phyloP scores from a whole-genome alignment of 2,113 vertebrate species.

The Eolophus roseicapilla region DNA sequence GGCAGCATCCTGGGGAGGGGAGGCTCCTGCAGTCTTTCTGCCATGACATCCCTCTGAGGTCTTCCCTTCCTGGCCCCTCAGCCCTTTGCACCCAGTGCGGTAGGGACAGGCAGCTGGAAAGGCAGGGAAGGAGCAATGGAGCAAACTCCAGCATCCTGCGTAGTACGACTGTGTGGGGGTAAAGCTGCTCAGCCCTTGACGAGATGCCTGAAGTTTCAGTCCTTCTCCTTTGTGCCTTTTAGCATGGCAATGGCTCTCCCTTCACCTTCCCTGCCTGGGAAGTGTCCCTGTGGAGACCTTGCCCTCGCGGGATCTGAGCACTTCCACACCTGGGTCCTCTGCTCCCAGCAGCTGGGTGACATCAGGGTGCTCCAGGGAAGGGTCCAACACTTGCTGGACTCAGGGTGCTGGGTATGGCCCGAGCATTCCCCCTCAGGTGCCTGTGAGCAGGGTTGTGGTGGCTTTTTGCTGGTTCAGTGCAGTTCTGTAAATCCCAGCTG shows the following conservation, averaged over 20 bases:
- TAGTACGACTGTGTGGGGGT: accelerated
- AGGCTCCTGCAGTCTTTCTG: neutral
- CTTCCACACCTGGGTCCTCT: neutral
- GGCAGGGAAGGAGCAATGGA: neutral
- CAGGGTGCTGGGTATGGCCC: neutral
- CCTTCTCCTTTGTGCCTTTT: neutral
- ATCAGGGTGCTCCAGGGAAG: neutral
- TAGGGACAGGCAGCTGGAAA: neutral
- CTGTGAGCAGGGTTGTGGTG: neutral
- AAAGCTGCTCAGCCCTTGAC: neutral
- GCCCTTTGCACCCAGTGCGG: neutral
- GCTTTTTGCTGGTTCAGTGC: neutral
- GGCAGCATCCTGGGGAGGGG: neutral
- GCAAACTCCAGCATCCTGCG: neutral
- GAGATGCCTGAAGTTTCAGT: neutral
- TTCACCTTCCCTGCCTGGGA: too few relatives aligned
- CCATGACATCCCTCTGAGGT: neutral
- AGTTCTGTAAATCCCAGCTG: neutral
- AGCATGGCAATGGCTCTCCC: neutral
- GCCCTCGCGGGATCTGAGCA: neutral
- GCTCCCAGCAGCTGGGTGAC: neutral
- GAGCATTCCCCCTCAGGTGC: accelerated
- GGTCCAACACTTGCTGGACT: neutral
- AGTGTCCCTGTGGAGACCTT: neutral
- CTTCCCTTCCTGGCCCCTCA: neutral